phyloP scores from a whole-genome alignment of 2,888 invertebrate genomes.

The Kryphioiulus occultus region DNA sequence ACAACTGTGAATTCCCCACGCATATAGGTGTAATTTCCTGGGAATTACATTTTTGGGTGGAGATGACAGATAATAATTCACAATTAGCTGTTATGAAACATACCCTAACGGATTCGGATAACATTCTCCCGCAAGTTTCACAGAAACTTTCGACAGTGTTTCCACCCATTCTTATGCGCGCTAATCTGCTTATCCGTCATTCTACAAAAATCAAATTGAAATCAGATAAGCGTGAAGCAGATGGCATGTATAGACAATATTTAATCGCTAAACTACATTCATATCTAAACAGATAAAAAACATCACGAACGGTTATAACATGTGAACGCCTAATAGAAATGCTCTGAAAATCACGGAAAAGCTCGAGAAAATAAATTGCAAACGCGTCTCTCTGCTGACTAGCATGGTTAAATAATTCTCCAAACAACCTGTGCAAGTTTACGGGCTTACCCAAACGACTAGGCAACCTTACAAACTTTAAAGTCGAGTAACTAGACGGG shows the following conservation, averaged over 20 bases:
- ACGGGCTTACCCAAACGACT: background rate
- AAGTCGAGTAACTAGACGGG: background rate
- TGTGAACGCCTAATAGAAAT: background rate
- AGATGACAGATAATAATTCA: too few species aligned
- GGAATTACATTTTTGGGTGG: too few species aligned
- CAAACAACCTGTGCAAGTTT: background rate
- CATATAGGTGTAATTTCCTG: too few species aligned
- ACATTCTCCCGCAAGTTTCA: too few species aligned
- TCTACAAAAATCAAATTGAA: background rate
- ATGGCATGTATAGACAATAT: background rate
- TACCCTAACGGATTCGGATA: too few species aligned
- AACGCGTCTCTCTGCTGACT: background rate
- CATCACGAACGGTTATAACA: too few species aligned
- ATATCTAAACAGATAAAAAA: slow-evolving; percentile 19
- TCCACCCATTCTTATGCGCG: too few species aligned
- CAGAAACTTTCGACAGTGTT: too few species aligned
- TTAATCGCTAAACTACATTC: background rate
- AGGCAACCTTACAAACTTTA: background rate
- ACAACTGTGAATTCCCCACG: too few species aligned
- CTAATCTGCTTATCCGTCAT: background rate
- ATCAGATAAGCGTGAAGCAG: background rate
- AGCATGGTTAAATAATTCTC: background rate
- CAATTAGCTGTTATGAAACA: too few species aligned
- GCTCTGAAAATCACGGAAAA: background rate
- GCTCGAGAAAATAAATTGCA: background rate